Base-by-base conservation (phyloP, 2,888 invertebrate species). In the Epirrita christyi region DNA sequence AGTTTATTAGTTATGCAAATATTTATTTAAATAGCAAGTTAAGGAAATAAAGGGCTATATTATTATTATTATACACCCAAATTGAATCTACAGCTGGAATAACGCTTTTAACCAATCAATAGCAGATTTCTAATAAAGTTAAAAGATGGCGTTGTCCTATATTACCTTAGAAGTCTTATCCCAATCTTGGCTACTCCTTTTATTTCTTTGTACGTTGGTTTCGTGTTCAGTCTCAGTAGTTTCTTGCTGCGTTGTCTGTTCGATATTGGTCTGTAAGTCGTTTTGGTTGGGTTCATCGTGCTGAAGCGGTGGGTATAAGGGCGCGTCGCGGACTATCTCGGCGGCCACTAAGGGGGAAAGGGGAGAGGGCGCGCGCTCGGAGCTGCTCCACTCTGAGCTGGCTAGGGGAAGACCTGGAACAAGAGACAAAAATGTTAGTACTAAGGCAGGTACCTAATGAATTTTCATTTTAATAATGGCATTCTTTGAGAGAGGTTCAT, bases 161-260 rank as follows among this genome's bases (percentile, higher is more conserved):
- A 21, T 21, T 21, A 87, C 88, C 79, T 88, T 88, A 10, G 81
- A 42, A 1, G 74, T 63, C 46, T 79, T 80, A 2, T 88, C 85
- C 83, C 80, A 81, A 15, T 85, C 80, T 32, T 83, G 78, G 2
- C 82, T 83, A 49, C 85, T 88, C 11, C 89, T 76, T 67, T 88
- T 89, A 46, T 63, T 70, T 55, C 87, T 74, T 67, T 76, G 78
- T 67, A 75, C 76, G 54, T 76, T 73, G 52, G 72, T 75, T 77
- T 64, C 78, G 1, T 76, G 68, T 50, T 80, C 81, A 73, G 76
- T 75, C 73, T 78, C 73, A 58, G 50, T 56, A 5, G 61, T 62
- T 43, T 65, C 76, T 1, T 78, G 73, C 9, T 78, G 77, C 28
- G 74, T 62, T 44, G 78, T 49, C 77, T 76, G 45, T 66, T 81